Conservation (phyloP, 2,797 vertebrate species). For the Oophaga sylvatica region DNA sequence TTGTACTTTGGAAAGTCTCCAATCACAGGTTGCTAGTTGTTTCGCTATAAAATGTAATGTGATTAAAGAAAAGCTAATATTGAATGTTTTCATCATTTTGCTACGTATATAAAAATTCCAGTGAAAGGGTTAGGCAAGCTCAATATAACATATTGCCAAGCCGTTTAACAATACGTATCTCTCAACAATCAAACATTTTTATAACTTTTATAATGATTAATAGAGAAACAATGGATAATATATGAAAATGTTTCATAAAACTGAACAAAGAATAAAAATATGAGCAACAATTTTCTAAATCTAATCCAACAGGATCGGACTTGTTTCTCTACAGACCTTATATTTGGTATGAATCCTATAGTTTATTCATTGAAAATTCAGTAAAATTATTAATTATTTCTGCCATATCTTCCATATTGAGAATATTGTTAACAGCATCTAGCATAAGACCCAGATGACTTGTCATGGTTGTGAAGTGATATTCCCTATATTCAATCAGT, state of each 20-base stretch:
- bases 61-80: slow-evolving; percentile 29
- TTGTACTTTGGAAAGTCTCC: not conserved
- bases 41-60: not conserved
- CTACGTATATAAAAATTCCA: slow-evolving; percentile 35
- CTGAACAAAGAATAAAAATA: slow-evolving; percentile 3
- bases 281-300: not conserved
- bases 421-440: not conserved
- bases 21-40: not conserved
- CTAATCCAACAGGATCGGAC: not conserved
- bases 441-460: not conserved
- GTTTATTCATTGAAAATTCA: not conserved
- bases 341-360: not conserved
- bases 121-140: not conserved
- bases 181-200: slow-evolving; percentile 16
- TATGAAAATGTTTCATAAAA: not conserved
- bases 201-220: slow-evolving; percentile 7
- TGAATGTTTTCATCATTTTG: not conserved
- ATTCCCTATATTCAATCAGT: too few species aligned
- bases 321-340: not conserved
- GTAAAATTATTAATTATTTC: not conserved
- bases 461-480: too few species aligned
- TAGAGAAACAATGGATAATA: not conserved
- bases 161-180: not conserved
- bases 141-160: not conserved
- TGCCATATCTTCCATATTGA: not conserved